Percentiles rank a stretch among this genome's conserved stretches.
Conservation (phyloP, 2,888 invertebrate genomes). For the Erebia ligea region DNA sequence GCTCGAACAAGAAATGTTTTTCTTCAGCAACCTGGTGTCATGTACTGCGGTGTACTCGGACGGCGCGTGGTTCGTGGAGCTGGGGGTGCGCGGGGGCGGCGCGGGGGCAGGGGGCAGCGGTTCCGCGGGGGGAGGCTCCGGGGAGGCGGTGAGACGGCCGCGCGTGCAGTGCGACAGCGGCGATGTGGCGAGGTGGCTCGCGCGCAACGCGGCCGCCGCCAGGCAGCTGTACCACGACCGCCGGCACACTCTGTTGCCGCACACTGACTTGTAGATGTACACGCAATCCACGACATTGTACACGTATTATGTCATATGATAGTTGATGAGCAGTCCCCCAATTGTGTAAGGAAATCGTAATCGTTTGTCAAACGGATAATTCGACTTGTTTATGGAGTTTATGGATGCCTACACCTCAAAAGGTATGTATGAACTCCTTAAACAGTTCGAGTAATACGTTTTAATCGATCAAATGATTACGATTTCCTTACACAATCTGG, state of each 20-base stretch:
- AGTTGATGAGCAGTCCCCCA: no score
- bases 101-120: constrained; percentile 63
- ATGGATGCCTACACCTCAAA: no score
- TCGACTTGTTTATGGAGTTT: no score
- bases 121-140: constrained; percentile 71
- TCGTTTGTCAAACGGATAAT: no score
- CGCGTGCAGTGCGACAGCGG: constrained; percentile 90
- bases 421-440: no score
- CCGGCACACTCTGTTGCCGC: constrained; percentile 85
- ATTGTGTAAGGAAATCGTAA: no score
- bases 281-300: background rate
- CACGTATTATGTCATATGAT: no score
- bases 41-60: constrained; percentile 83
- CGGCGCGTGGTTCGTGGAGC: constrained; percentile 88
- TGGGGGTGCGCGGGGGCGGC: constrained; percentile 82
- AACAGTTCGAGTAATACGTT: no score
- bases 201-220: constrained; percentile 94
- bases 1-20: background rate
- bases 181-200: constrained; percentile 87
- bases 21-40: constrained; percentile 84
- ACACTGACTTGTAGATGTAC: constrained; percentile 48
- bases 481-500: no score
- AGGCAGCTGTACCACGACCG: constrained; percentile 93
- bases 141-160: constrained; percentile 85
- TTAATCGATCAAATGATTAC: no score